Percentiles rank a stretch among this genome's conserved stretches.
Conservation (phyloP, 2,113 vertebrate genomes). For the Istiophorus platypterus region DNA sequence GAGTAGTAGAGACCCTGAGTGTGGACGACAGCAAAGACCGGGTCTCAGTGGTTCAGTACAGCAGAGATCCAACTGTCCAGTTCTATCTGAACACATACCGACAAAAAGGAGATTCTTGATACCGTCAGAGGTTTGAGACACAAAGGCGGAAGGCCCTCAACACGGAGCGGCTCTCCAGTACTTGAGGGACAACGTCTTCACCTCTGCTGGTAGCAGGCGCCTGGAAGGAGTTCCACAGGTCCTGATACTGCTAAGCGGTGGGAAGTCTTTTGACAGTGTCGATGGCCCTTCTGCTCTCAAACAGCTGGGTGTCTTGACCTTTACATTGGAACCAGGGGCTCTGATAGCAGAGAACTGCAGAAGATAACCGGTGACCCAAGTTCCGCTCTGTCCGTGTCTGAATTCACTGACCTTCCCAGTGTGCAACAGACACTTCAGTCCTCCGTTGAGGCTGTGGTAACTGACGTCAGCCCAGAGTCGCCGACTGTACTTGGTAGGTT, state of each 20-base stretch:
- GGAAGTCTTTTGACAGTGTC: conserved; percentile 69
- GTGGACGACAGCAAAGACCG: conserved; percentile 58
- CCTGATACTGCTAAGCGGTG: conserved; percentile 72
- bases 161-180: conserved; percentile 85
- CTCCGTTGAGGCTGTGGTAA: neutral
- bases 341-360: conserved; percentile 50
- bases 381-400: conserved; percentile 29
- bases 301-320: conserved; percentile 55
- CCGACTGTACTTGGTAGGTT: no score
- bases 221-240: conserved; percentile 85
- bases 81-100: conserved; percentile 53
- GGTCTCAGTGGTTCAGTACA: neutral
- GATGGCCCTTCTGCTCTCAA: conserved; percentile 65
- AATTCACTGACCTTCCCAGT: conserved; percentile 77
- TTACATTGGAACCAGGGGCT: conserved; percentile 46
- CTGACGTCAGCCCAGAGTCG: no score
- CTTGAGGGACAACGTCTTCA: conserved; percentile 82
- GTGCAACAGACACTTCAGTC: conserved; percentile 30
- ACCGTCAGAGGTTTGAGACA: conserved; percentile 48
- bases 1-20: conserved; percentile 59
- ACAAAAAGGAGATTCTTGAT: conserved; percentile 44
- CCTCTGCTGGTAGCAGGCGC: conserved; percentile 86
- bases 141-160: conserved; percentile 82
- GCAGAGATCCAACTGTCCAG: neutral
- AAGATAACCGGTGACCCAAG: conserved; percentile 55